These are phyloP conservation scores for Graphium colonna DNA, from an alignment of 2,888 invertebrate species.

Conservation along the genomic window DNA sequence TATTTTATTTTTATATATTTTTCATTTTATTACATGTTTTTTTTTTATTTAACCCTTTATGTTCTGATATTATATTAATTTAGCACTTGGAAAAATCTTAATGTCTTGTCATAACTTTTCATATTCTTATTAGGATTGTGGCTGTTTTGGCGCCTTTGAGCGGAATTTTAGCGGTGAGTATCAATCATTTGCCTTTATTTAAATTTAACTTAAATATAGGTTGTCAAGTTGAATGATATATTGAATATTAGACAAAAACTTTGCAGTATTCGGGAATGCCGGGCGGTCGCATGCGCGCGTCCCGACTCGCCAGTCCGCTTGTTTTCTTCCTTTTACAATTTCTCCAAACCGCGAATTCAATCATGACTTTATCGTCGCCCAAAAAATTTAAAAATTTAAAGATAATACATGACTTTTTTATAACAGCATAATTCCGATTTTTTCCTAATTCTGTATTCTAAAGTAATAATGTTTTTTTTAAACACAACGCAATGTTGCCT, in stretches of 20 bases:
- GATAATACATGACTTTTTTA: neutral
- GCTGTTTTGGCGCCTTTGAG: conserved; percentile 58
- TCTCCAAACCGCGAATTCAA: conserved; percentile 52
- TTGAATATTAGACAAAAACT: conserved; percentile 40
- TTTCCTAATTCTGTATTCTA: conserved; percentile 2
- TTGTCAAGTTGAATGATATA: conserved; percentile 32
- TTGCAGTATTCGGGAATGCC: conserved; percentile 50
- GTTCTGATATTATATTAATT: too few relatives aligned
- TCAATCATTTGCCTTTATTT: conserved; percentile 26
- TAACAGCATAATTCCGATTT: conserved; percentile 4
- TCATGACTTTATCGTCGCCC: conserved; percentile 23
- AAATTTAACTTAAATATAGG: conserved; percentile 22
- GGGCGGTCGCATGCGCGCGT: conserved; percentile 35
- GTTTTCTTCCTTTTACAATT: conserved; percentile 67
- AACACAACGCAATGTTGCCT: conserved; percentile 38
- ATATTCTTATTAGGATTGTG: conserved; percentile 54
- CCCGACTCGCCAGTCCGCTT: conserved; percentile 57
- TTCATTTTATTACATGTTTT: too few relatives aligned
- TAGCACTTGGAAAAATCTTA: neutral
- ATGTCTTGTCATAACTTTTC: conserved; percentile 23
- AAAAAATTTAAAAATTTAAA: neutral
- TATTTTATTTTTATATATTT: too few relatives aligned
- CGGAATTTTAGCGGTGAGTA: conserved; percentile 64
- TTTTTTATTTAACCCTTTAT: neutral
- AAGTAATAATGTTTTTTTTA: conserved; percentile 9